phyloP scores from a whole-genome alignment of 2,113 vertebrate genomes.

The Crocuta crocuta region DNA sequence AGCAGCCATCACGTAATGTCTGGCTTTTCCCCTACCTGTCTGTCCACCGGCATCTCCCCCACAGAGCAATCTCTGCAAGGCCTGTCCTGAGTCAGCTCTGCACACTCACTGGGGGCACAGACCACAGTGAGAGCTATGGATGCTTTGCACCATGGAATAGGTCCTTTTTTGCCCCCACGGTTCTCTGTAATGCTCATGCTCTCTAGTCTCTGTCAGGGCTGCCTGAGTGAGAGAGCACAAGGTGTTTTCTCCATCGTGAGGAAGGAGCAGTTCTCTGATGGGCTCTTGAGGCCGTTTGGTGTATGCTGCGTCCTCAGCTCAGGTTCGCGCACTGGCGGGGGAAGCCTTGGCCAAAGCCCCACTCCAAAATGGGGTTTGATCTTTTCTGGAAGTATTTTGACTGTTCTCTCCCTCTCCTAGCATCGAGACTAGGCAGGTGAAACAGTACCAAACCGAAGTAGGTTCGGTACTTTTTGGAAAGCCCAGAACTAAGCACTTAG shows the following conservation, averaged over 20 bases:
- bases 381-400: neutral
- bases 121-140: neutral
- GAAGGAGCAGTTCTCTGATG: neutral
- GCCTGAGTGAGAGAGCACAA: neutral
- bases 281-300: neutral
- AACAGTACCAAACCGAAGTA: neutral
- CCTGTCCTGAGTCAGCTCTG: neutral
- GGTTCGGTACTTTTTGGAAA: neutral
- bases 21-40: neutral
- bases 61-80: neutral
- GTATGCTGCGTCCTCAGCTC: neutral
- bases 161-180: rapidly evolving
- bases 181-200: neutral
- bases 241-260: neutral
- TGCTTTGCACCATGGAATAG: neutral
- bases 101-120: neutral
- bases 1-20: rapidly evolving
- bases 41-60: neutral
- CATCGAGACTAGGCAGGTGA: too few species aligned
- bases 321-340: neutral
- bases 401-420: neutral
- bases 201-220: neutral
- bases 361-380: neutral
- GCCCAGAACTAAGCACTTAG: too few species aligned
- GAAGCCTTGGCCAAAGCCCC: neutral